These are phyloP conservation scores for Lordiphosa fenestrarum DNA, from an alignment of 2,888 invertebrate species.

Conservation along the genomic window DNA sequence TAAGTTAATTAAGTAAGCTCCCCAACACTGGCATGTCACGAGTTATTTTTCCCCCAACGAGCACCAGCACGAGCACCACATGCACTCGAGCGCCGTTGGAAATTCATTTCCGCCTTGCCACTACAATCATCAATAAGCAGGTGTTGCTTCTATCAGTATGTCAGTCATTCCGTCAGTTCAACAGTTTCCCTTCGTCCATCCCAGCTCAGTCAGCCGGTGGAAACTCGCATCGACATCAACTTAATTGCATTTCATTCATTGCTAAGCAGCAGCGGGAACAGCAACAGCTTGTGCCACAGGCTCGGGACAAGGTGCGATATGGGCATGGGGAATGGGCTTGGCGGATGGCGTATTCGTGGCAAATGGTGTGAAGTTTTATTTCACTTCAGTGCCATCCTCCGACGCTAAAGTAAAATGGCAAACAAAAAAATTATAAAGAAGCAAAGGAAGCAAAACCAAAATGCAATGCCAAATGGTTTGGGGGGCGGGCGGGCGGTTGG, in stretches of 20 bases:
- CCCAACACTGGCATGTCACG: constrained; percentile 51
- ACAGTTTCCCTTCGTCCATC: constrained; percentile 7
- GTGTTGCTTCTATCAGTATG: constrained; percentile 3
- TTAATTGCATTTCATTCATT: constrained; percentile 73
- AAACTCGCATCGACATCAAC: constrained; percentile 65
- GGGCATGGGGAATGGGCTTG: constrained; percentile 1
- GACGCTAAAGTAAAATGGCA: constrained; percentile 27
- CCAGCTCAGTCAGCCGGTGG: constrained; percentile 30
- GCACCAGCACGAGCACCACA: constrained; percentile 12
- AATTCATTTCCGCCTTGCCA: constrained; percentile 40
- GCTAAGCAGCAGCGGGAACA: constrained; percentile 52
- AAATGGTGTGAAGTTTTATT: constrained; percentile 73
- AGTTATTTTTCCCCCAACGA: constrained; percentile 27
- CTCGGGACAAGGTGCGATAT: neutral
- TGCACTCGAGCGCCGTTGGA: constrained; percentile 9
- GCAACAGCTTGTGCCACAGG: neutral
- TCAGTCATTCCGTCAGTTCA: constrained; percentile 16
- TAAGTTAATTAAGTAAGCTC: constrained; percentile 61
- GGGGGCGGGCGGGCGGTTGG: too few relatives aligned
- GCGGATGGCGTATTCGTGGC: constrained; percentile 8
- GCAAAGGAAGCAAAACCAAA: constrained; percentile 26
- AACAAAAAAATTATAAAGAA: constrained; percentile 19
- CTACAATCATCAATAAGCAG: constrained; percentile 26
- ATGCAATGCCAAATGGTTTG: constrained; percentile 44
- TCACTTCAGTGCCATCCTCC: constrained; percentile 48